Conservation (phyloP, 2,113 vertebrate genomes). For the Sinocyclocheilus maitianheensis region DNA sequence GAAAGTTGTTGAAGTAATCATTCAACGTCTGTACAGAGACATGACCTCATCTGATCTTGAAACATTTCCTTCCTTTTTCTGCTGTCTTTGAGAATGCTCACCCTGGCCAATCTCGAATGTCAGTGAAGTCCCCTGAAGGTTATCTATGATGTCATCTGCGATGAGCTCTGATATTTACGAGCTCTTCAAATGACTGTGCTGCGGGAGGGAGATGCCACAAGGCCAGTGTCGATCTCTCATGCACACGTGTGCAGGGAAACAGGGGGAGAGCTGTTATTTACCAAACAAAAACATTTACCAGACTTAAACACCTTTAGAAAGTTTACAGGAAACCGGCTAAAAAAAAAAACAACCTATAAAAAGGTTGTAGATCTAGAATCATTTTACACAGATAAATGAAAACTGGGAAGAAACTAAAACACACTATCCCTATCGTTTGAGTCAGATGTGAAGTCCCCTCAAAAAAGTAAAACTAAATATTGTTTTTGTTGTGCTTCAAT, state of each 20-base stretch:
- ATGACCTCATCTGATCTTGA: constrained; percentile 11
- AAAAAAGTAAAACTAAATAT: not conserved
- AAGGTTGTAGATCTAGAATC: not conserved
- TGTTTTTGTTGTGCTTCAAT: not conserved
- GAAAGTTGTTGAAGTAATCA: not conserved
- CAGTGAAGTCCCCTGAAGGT: constrained; percentile 45
- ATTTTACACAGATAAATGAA: not conserved
- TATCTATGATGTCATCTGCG: constrained; percentile 42
- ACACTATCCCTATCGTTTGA: not conserved
- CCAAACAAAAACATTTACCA: constrained; percentile 14
- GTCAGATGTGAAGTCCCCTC: constrained; percentile 15
- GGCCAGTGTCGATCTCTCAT: not conserved
- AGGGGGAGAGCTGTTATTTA: constrained; percentile 12
- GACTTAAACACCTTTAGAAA: not conserved
- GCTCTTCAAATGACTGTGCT: constrained; percentile 44
- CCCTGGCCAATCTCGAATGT: constrained; percentile 33
- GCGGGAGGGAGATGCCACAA: constrained; percentile 45
- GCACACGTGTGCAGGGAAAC: constrained; percentile 24
- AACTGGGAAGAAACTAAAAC: no score
- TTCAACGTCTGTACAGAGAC: not conserved
- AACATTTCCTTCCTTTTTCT: constrained; percentile 14
- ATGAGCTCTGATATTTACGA: constrained; percentile 33
- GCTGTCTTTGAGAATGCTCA: constrained; percentile 5
- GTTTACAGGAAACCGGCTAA: constrained; percentile 16
- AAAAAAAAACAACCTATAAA: not conserved